Conservation (phyloP, 2,113 vertebrate genomes). For the Cyanistes caeruleus region DNA sequence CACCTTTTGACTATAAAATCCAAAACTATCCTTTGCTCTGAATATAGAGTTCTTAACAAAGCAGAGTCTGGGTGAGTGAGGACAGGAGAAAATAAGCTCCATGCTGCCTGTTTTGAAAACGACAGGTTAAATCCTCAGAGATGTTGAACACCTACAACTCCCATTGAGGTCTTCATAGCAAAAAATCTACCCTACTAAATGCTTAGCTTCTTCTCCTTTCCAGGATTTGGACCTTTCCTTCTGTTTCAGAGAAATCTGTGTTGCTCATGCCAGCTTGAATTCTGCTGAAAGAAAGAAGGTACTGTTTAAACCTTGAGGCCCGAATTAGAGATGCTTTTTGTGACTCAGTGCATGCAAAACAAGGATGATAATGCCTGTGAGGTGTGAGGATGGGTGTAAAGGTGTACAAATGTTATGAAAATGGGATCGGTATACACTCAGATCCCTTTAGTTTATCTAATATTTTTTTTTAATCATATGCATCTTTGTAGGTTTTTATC, state of each 20-base stretch:
- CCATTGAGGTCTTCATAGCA: not conserved
- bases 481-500: not conserved
- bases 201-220: not conserved
- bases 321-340: not conserved
- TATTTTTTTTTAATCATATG: not conserved
- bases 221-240: not conserved
- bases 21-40: not conserved
- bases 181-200: not conserved
- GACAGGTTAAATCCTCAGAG: constrained; percentile 22
- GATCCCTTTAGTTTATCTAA: not conserved
- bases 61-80: not conserved
- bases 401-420: not conserved
- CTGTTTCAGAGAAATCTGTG: not conserved
- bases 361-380: not conserved
- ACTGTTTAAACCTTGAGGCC: not conserved
- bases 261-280: not conserved
- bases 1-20: not conserved
- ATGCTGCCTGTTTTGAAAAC: not conserved
- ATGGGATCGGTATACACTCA: not conserved
- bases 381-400: not conserved
- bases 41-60: not conserved
- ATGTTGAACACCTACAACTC: not conserved
- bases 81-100: constrained; percentile 24
- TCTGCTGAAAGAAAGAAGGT: not conserved
- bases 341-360: not conserved